These are phyloP conservation scores for Heteractis magnifica DNA, from an alignment of 92 coral and sea anemone genomes.

Conservation along the genomic window DNA sequence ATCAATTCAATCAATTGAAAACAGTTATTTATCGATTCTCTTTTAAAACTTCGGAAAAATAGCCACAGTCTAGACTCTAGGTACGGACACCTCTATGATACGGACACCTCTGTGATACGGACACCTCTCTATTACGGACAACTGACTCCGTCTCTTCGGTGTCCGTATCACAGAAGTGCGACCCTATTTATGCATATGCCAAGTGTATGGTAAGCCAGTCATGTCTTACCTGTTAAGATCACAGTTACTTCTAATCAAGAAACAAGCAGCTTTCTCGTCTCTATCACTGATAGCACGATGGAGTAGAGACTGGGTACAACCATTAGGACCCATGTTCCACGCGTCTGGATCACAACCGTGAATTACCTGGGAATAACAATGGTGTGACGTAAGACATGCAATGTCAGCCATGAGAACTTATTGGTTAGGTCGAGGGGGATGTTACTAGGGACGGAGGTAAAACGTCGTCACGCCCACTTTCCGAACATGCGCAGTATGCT, in stretches of 20 bases:
- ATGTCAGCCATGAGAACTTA: not conserved
- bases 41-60: not conserved
- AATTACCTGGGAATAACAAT: constrained; percentile 43
- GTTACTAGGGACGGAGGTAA: not conserved
- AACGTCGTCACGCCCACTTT: no score
- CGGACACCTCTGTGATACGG: no score
- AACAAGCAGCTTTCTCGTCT: constrained; percentile 84
- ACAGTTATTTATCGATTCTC: not conserved
- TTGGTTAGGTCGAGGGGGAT: not conserved
- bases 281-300: constrained; percentile 89
- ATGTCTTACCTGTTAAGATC: constrained; percentile 84
- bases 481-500: no score
- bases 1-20: not conserved
- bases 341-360: constrained; percentile 93
- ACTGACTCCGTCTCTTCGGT: no score
- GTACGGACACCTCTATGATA: no score
- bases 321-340: constrained; percentile 94
- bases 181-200: no score
- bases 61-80: no score
- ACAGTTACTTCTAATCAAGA: constrained; percentile 83
- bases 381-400: not conserved
- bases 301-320: constrained; percentile 96
- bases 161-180: no score
- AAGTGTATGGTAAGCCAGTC: not conserved
- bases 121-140: no score